phyloP scores from a whole-genome alignment of 2,888 invertebrate species.

The Mimumesa dahlbomi region DNA sequence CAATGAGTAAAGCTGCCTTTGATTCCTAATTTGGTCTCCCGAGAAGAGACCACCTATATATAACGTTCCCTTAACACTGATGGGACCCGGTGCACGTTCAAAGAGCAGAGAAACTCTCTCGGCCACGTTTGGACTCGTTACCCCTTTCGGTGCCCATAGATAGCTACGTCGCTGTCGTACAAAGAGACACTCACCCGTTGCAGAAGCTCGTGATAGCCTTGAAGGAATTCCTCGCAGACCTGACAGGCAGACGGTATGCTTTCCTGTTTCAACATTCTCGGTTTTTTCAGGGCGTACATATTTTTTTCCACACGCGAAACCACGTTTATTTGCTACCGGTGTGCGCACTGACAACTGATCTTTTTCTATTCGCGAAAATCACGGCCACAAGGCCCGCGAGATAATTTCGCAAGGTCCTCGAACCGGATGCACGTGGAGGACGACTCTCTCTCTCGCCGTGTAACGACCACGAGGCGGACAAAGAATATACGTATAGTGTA shows the following conservation, averaged over 20 bases:
- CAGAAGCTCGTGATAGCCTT: constrained; percentile 86
- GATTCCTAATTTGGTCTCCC: too few species aligned
- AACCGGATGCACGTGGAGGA: too few species aligned
- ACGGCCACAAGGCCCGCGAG: too few species aligned
- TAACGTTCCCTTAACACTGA: not conserved
- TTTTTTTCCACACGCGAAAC: not conserved
- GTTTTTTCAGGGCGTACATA: constrained; percentile 50
- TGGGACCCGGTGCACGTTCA: too few species aligned
- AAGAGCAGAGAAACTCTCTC: constrained; percentile 32
- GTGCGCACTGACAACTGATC: too few species aligned
- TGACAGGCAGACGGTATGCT: constrained; percentile 84
- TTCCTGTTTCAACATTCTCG: constrained; percentile 85
- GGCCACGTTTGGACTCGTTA: constrained; percentile 5
- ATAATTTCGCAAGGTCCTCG: too few species aligned
- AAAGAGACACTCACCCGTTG: constrained; percentile 84
- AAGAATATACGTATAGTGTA: too few species aligned
- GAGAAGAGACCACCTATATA: too few species aligned
- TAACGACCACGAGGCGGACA: too few species aligned
- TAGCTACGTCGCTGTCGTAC: constrained; percentile 37
- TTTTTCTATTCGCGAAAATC: too few species aligned
- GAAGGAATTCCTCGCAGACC: constrained; percentile 88
- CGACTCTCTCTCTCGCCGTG: too few species aligned
- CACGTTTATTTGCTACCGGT: not conserved
- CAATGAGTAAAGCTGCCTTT: too few species aligned
- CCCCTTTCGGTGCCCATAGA: constrained; percentile 21